Evolutionary conservation across 2,113 vertebrate species (phyloP).

Genomic region (Pelmatolapia mariae): DNA sequence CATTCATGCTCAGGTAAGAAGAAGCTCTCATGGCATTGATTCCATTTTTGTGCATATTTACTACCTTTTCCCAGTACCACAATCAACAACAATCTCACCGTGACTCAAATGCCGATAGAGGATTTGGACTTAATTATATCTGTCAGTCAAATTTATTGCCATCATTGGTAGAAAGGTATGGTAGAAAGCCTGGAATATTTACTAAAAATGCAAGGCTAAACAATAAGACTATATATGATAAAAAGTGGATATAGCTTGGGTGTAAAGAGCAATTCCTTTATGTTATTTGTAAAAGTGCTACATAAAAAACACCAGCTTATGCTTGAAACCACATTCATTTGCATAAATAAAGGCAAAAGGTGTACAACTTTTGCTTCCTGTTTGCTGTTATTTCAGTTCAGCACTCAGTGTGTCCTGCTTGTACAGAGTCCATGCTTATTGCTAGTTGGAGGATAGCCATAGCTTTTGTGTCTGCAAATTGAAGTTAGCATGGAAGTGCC

Average conservation of each 20-base stretch:
- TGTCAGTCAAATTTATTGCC: conserved; percentile 1
- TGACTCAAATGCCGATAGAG: not conserved
- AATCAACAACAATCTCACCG: not conserved
- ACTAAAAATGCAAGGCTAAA: not conserved
- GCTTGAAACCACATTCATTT: not conserved
- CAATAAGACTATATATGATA: not conserved
- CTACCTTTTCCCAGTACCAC: not conserved
- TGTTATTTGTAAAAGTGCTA: not conserved
- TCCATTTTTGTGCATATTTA: conserved; percentile 3
- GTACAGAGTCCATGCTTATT: not conserved
- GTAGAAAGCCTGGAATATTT: not conserved
- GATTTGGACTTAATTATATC: conserved; percentile 28
- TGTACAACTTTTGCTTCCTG: not conserved
- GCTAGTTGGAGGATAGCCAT: not conserved
- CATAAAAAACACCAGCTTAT: not conserved
- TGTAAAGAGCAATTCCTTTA: not conserved
- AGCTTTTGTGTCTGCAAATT: not conserved
- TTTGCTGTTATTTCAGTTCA: not conserved
- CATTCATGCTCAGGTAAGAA: conserved; percentile 30
- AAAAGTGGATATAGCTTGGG: not conserved
- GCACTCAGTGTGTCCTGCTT: not conserved
- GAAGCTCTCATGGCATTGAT: conserved; percentile 15
- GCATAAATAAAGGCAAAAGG: not conserved
- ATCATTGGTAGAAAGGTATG: not conserved
- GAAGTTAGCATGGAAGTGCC: not conserved